Base-by-base conservation (phyloP, 37 sponge, comb jelly and placozoan genomes). In the Agelas oroides region DNA sequence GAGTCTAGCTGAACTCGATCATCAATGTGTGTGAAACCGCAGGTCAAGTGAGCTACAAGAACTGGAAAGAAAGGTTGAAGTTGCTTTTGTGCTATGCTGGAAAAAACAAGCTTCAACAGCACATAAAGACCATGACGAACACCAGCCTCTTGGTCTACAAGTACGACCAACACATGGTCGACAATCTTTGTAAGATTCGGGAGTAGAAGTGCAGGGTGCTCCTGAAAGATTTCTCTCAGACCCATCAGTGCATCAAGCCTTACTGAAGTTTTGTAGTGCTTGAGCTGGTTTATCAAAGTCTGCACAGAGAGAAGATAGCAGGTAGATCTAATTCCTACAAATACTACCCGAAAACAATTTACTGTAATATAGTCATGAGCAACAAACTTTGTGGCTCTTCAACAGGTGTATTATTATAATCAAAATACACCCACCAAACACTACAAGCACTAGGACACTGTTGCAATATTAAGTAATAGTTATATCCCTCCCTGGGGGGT, bases 11-110 rank as follows among this genome's bases (percentile, higher is more conserved):
- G 92, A 20, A 91, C 69, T n/a, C 35, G 58, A 19, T 81, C 71
- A 36, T 41, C 53, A 34, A 91, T 91, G 77, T 86, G 87, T 5
- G 92, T 91, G 5, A 91, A 21, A 12, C 72, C 87, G 58, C 83
- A 86, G n/a, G n/a, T 87, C 24, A 91, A 0, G 56, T 85, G 76
- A 40, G 83, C 78, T 0, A 91, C 76, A 13, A 86, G 5, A 35
- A 37, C 16, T 25, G 76, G 34, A 25, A 86, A 76, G 37, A 81
- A 86, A 20, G 92, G 83, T 5, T 25, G 75, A 24, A 90, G 33
- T 16, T 63, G 30, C 5, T 84, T 70, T 23, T 25, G 15, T 0
- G 75, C 20, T 15, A 75, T 28, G 38, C 23, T 32, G 0, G 17
- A 15, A 8, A 90, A 20, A 46, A 90, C 12, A 70, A 17, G 12